Evolutionary conservation across 2,888 invertebrate species (phyloP), one percentile per base, ranked within the genome.

Genomic region (Panorpa germanica): DNA sequence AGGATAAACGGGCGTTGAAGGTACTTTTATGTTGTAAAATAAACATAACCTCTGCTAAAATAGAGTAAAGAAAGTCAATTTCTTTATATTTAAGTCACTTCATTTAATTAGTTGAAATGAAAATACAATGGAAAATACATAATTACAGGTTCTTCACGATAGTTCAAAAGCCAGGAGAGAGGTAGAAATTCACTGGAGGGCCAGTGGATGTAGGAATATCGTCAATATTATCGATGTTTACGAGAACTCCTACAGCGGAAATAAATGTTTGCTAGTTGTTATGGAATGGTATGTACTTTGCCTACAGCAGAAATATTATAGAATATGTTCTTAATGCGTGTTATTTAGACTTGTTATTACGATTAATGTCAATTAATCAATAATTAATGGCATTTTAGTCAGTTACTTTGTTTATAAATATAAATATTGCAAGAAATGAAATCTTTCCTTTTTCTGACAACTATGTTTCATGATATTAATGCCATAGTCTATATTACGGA

Each of bases 131-230:
- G 4, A 16, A 17, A 4, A 19, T 5, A 18, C 4, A 18, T 12
- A 4, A 19, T 42, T 42, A 7, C 35, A 80, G 80, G 82, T 85
- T 11, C 61, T 98, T 8, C 71, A 85, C 43, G 95, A 96, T 57
- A 83, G 80, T 43, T 66, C 76, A 9, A 96, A 95, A 53, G 91
- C 96, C 0, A 60, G 90, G 28, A 61, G 95, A 33, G 95, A 98
- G 54, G 90, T 96, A 8, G 93, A 95, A 44, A 59, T 98, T 20
- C 96, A 98, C 53, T 91, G 88, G 80, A 65, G 81, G 42, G 91
- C 83, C 1, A 83, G 83, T 38, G 77, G 76, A 9, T 93, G 91
- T 50, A 67, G 72, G 40, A 80, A 96, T 48, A 91, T 98, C 45
- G 98, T 98, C 5, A 78, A 82, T 52, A 71, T 78, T 39, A 44